Base-by-base conservation (phyloP, 2,113 vertebrate genomes). In the Stegostoma tigrinum region DNA sequence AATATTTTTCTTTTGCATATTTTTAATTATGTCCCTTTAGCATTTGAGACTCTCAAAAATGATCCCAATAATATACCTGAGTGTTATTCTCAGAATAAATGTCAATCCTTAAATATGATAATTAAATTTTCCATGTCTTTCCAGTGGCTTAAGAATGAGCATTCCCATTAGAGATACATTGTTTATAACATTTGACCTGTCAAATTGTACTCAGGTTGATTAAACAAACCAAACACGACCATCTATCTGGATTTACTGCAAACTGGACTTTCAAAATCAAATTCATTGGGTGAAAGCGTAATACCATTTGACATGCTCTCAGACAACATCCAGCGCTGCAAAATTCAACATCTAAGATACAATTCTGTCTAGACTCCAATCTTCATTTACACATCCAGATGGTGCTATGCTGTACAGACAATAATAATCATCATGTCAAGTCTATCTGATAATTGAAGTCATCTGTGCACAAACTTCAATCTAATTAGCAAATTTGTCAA, bases 401-500 rank as follows among this genome's bases (percentile, higher is more conserved):
- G 87, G 87, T 90, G 52, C 14, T 30, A 90, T 30, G 12, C 52
- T 61, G 52, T 61, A 34, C 87, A 90, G 87, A 90, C 87, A 90
- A 61, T 90, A 90, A 90, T 90, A 24, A 87, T 87, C 12, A 90
- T 55, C 27, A 34, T 90, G 52, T 90, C 30, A 90, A 90, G 87
- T 90, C 87, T 5, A 90, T 90, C 55, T 90, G 87, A 90, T 61
- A 90, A 90, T 90, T 34, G 61, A 24, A 90, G 52, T 90, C 87
- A 90, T 90, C 55, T 90, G 52, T 15, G 30, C 52, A 90, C 87
- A 61, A 90, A 90, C 34, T 61, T 90, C 87, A 90, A 61, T 90
- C 87, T 61, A 61, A 90, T 90, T 90, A 55, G 52, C 52, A 90
- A 90, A 90, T 90, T 61, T 90, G 87, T 90, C 87, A 61, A 61